A percentile compares a stretch with the other conserved stretches of the same genome.
phyloP scores from a whole-genome alignment of 2,113 vertebrate species.

The Chaenocephalus aceratus region DNA sequence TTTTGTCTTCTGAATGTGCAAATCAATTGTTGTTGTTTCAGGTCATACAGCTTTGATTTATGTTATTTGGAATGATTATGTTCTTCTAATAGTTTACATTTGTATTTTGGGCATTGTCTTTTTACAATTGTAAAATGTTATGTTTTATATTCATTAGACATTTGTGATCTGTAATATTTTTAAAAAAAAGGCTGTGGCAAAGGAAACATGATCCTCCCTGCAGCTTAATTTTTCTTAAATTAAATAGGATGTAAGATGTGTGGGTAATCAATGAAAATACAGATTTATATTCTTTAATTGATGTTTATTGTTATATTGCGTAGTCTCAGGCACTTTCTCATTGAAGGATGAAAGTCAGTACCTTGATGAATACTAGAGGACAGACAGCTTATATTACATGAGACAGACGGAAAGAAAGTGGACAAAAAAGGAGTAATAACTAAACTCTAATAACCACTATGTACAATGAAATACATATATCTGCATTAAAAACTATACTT shows the following conservation, averaged over 20 bases:
- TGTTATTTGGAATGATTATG: no score
- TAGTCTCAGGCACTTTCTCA: constrained; percentile 90
- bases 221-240: background rate
- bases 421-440: constrained; percentile 55
- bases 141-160: no score
- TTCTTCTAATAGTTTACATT: no score
- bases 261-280: background rate
- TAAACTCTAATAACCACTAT: constrained; percentile 76
- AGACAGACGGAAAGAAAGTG: constrained; percentile 21
- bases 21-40: no score
- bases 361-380: constrained; percentile 56
- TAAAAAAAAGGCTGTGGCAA: background rate
- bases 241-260: background rate
- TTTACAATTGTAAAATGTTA: no score
- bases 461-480: constrained; percentile 84
- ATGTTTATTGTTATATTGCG: constrained; percentile 92
- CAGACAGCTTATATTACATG: constrained; percentile 52
- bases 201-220: background rate
- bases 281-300: constrained; percentile 82
- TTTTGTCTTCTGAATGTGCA: no score
- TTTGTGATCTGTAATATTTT: no score
- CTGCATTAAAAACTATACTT: constrained; percentile 87
- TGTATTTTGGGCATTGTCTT: no score
- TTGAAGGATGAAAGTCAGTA: constrained; percentile 61
- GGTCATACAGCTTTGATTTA: no score